Base-by-base conservation (phyloP, 2,888 invertebrate species). In the Atrina japonica region DNA sequence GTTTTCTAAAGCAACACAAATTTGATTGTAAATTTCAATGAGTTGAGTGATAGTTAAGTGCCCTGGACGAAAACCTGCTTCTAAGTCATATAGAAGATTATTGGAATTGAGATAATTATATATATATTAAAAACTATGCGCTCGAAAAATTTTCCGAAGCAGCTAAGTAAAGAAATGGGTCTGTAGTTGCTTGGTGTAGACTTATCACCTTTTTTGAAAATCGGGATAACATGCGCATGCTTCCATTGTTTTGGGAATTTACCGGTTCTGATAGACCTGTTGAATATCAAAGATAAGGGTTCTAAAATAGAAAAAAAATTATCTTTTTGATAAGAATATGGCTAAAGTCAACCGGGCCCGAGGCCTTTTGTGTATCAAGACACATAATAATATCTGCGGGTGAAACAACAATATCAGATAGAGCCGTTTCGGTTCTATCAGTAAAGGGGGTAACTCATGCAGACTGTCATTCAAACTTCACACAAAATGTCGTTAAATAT, bases 1-100 rank as follows among this genome's bases (percentile, higher is more conserved):
- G 35, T 35, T 5, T 35, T 35, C 35, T 35, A 52, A 23, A 52
- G 23, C 52, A 21, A 52, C 21, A 52, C 11, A 52, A 21, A 23
- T 52, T 3, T 47, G n/a, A 25, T 25, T 14, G 23, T 52, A 52
- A 7, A 52, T 52, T 52, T 52, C 21, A 21, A 52, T 52, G 14
- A 52, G 16, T 52, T 52, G 11, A 23, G 21, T 23, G 14, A 25
- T 16, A 14, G 21, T 23, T 23, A 25, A 52, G 14, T 52, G 52
- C 14, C 52, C 23, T 18, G 52, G 52, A 23, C 25, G 23, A 25
- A 52, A 52, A 52, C 23, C 52, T 21, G 52, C n/a, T 16, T 52
- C 14, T 21, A 23, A 23, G 11, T 52, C 23, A 25, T 52, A 23
- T 7, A 52, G 25, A 14, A 23, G 25, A 23, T 18, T 23, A 25